Evolutionary conservation across 2,888 invertebrate species (phyloP), one percentile per base, ranked within the genome.

Genomic region (Slavum lentiscoides): DNA sequence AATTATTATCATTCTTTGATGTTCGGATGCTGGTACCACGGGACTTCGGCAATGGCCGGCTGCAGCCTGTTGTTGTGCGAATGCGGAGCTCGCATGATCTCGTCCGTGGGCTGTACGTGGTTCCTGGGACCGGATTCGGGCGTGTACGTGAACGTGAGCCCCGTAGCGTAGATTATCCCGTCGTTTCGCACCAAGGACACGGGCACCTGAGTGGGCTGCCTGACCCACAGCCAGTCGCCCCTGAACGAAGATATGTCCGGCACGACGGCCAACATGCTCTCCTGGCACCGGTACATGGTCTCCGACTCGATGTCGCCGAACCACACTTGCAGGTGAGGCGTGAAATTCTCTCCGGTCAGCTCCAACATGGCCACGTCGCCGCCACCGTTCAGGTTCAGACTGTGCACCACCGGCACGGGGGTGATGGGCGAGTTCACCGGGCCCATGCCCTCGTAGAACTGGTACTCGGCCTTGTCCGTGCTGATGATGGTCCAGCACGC

Each of bases 401-500:
- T 96, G 87, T 95, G 95, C 5, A 99, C 98, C 76, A 97, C 91
- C 0, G 99, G 99, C 37, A 98, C 98, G 0, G 99, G 99, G 0
- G 98, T 98, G 6, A 99, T 96, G 7, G 98, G 97, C 0, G 94
- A 92, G 84, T 91, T 90, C 43, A 98, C 95, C 64, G 98, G 96
- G 17, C 98, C 98, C 98, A 98, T 96, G 84, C 98, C 97, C 87
- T 99, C 99, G 88, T 94, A 98, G 87, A 98, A 99, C 85, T 97
- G 97, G 88, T 99, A 99, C 87, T 99, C 98, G 0, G 98, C 98
- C 87, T 98, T 98, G 87, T 99, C 99, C 11, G 99, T 99, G 82
- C 97, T 97, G 86, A 99, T 99, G 85, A 99, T 99, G 19, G 99
- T 99, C 99, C 99, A 99, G 85, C 98, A 98, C 0, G 99, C 99